phyloP scores from a whole-genome alignment of 1,140 invertebrate genomes.

The Acromyrmex heyeri region DNA sequence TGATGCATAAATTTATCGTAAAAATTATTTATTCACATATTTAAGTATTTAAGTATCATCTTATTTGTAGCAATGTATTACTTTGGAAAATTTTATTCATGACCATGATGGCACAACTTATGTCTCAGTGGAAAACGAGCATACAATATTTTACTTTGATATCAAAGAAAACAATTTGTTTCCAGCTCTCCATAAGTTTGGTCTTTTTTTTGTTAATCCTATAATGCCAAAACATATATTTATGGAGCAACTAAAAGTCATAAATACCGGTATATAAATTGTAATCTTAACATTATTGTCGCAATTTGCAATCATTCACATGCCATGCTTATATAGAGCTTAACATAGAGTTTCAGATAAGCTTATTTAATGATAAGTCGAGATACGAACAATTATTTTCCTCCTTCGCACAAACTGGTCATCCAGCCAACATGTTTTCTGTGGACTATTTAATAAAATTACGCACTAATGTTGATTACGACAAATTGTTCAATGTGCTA shows the following conservation, averaged over 20 bases:
- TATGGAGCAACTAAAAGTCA: constrained; percentile 95
- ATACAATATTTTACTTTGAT: constrained; percentile 96
- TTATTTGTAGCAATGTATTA: constrained; percentile 87
- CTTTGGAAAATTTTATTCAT: constrained; percentile 93
- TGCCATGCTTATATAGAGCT: constrained; percentile 72
- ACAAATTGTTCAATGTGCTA: constrained; percentile 89
- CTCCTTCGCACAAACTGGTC: constrained; percentile 89
- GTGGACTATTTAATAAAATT: constrained; percentile 95
- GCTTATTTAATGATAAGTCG: constrained; percentile 88
- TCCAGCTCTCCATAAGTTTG: constrained; percentile 93
- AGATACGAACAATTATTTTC: constrained; percentile 92
- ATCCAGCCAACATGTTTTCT: constrained; percentile 93
- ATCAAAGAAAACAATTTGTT: constrained; percentile 92
- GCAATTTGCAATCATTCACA: not conserved
- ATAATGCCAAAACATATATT: constrained; percentile 95
- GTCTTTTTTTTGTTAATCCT: constrained; percentile 96
- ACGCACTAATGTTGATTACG: constrained; percentile 89
- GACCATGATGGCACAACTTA: constrained; percentile 94
- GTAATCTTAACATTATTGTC: not conserved
- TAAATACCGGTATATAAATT: constrained; percentile 92
- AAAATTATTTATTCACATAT: not conserved
- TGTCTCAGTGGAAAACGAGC: constrained; percentile 94
- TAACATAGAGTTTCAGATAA: constrained; percentile 89
- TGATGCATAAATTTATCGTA: too few relatives aligned
- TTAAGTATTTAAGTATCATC: not conserved